Evolutionary conservation across 92 coral and sea anemone species (phyloP), one percentile per base, ranked within the genome.

Genomic region (Umimayanthus chanpuru): DNA sequence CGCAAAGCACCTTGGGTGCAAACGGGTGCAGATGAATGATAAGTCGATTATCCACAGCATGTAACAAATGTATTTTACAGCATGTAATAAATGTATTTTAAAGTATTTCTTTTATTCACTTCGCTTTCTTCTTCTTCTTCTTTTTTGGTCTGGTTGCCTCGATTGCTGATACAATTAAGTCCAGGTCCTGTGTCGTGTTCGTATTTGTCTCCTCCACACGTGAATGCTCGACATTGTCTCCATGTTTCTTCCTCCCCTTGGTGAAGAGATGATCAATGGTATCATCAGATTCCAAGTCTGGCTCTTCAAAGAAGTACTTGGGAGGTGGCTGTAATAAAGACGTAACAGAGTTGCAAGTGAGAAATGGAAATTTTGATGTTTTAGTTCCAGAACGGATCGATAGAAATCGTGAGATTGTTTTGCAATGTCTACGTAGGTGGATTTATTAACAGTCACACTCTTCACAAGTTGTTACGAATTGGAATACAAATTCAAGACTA

Each of bases 141-240:
- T 70, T 70, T 70, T 32, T 83, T 40, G 25, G 87, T 53, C 70
- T 83, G 26, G 87, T 83, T 41, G 56, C 86, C 64, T 82, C 86
- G 15, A 82, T 66, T 23, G 64, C 77, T 68, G 86, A 68, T 4
- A 82, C 29, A 25, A 67, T 41, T 5, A 44, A 26, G 44, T 71
- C 78, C 65, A 68, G 39, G 78, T 43, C 78, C 25, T 50, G 32
- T 6, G 78, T 3, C 30, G 16, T 58, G 26, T 83, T 83, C 78
- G 44, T 25, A 26, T 83, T 81, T 28, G 25, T 40, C 58, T 25
- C 53, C 32, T 64, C 65, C 38, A n/a, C 9, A 43, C 36, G 50
- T 25, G 32, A 2, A 21, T 21, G 39, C 21, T 7, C 29, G n/a
- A 8, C 71, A n/a, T 43, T 44, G 40, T 0, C 78, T 83, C 29